phyloP scores from a whole-genome alignment of 2,113 vertebrate genomes.

The Arothron firmamentum region DNA sequence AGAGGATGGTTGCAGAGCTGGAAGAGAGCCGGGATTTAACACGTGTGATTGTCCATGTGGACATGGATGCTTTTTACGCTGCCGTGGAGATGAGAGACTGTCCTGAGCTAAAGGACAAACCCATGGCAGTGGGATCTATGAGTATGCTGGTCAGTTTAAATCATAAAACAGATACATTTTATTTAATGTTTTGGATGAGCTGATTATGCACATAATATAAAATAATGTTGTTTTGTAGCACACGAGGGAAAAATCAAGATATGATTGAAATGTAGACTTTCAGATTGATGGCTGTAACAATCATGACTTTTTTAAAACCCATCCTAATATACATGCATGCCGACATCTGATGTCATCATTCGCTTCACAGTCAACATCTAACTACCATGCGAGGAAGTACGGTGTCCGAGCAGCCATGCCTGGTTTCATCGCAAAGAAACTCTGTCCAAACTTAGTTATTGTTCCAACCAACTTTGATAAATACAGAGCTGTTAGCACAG shows the following conservation, averaged over 20 bases:
- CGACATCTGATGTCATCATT: not conserved
- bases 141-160: conserved; percentile 89
- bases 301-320: too few relatives aligned
- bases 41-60: conserved; percentile 88
- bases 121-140: conserved; percentile 93
- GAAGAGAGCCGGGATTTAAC: conserved; percentile 83
- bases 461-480: conserved; percentile 90
- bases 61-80: conserved; percentile 98
- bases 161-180: not conserved
- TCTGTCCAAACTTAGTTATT: conserved; percentile 89
- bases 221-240: too few relatives aligned
- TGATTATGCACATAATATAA: too few relatives aligned
- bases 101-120: conserved; percentile 87
- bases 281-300: too few relatives aligned
- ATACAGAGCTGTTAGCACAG: conserved; percentile 85
- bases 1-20: conserved; percentile 75
- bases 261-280: too few relatives aligned
- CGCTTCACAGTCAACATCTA: conserved; percentile 86
- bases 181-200: not conserved
- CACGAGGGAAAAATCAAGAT: too few relatives aligned
- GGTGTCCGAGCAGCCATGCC: conserved; percentile 97
- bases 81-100: conserved; percentile 95
- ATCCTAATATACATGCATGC: not conserved
- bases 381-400: conserved; percentile 92
- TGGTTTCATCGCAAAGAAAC: conserved; percentile 95